Percentiles rank a stretch among this genome's conserved stretches.
Evolutionary conservation across 2,113 vertebrate species (phyloP).

Genomic region (Cyanoderma ruficeps): DNA sequence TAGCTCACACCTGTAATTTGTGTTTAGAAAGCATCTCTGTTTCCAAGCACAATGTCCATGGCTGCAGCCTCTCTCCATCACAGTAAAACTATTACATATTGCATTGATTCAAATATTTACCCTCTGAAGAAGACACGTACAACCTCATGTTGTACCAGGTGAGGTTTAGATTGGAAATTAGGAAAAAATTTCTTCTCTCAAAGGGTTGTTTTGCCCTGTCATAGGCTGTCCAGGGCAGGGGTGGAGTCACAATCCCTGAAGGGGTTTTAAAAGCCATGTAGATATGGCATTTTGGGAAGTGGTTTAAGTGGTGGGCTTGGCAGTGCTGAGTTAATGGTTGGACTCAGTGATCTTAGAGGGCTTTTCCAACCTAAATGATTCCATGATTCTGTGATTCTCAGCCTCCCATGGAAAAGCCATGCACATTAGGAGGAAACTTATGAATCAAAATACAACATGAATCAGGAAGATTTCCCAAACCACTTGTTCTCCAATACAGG

Average conservation of each 20-base stretch:
- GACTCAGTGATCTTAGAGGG: neutral
- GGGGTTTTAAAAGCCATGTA: neutral
- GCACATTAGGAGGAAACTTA: neutral
- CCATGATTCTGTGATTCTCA: neutral
- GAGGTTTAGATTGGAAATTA: neutral
- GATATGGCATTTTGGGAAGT: neutral
- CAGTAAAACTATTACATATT: neutral
- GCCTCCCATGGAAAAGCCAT: neutral
- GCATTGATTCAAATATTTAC: accelerated
- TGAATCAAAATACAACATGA: neutral
- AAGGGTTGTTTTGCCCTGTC: neutral
- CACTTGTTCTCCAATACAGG: neutral
- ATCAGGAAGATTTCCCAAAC: neutral
- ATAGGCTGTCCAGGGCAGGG: neutral
- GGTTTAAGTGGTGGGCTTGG: neutral
- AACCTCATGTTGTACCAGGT: neutral
- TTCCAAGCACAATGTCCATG: neutral
- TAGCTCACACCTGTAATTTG: neutral
- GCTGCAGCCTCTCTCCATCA: neutral
- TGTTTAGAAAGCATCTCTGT: neutral
- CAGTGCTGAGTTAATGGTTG: neutral
- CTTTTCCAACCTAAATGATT: neutral
- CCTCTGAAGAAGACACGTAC: neutral
- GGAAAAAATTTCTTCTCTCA: neutral
- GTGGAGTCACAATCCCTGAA: neutral